Percentiles rank a stretch among this genome's conserved stretches.
Evolutionary conservation across 2,888 invertebrate species (phyloP).

Genomic region (Lepas anatifera): DNA sequence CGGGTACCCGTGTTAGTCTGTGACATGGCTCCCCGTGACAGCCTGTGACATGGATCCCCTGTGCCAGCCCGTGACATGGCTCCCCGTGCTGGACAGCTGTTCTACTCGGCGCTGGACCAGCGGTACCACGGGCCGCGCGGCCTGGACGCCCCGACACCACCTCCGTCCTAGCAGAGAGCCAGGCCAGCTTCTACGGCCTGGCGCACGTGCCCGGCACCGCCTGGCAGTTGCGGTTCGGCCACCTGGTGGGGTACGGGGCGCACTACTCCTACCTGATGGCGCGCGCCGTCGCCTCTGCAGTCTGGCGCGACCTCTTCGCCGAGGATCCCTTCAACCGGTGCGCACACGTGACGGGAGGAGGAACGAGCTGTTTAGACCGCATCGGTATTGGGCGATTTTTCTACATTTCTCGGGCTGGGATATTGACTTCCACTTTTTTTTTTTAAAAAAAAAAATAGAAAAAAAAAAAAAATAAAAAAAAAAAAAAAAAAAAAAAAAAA

Average conservation of each 20-base stretch:
- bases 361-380: no score
- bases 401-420: no score
- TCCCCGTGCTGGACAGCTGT: slow-evolving; percentile 38
- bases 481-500: no score
- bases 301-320: slow-evolving; percentile 80
- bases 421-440: no score
- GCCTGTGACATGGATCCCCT: no score
- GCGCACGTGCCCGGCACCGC: slow-evolving; percentile 82
- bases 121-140: slow-evolving; percentile 57
- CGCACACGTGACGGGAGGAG: slow-evolving; percentile 63
- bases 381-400: no score
- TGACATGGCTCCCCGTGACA: no score
- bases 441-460: no score
- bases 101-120: slow-evolving; percentile 86
- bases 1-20: no score
- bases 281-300: slow-evolving; percentile 78
- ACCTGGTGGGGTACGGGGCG: slow-evolving; percentile 94
- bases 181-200: slow-evolving; percentile 69
- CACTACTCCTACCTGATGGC: slow-evolving; percentile 97
- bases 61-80: no score
- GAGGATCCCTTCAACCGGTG: slow-evolving; percentile 57
- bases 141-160: slow-evolving; percentile 47
- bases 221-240: slow-evolving; percentile 92
- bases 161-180: slow-evolving; percentile 58
- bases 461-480: no score